These are phyloP conservation scores for Pterocles orientalis DNA, from an alignment of 2,113 vertebrate species.

Conservation along the genomic window DNA sequence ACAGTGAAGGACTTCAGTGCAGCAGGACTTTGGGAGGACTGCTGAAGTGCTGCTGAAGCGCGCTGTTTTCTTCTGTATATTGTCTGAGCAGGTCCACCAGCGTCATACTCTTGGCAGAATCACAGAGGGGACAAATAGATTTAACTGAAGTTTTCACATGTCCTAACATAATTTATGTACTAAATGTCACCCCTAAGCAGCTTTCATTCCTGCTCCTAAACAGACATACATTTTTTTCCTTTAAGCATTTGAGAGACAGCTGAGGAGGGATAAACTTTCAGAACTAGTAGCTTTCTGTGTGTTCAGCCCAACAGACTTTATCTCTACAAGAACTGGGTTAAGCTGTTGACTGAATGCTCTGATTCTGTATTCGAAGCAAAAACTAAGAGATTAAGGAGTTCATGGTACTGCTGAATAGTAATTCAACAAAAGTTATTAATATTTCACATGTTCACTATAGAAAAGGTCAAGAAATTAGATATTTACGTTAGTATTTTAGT, in stretches of 20 bases:
- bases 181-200: neutral
- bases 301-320: neutral
- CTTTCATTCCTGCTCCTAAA: neutral
- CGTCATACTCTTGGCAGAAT: neutral
- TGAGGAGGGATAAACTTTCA: neutral
- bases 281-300: neutral
- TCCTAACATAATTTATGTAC: neutral
- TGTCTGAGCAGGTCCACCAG: neutral
- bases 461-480: neutral
- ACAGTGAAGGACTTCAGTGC: neutral
- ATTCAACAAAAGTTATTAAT: neutral
- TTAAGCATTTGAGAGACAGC: neutral
- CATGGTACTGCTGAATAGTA: neutral
- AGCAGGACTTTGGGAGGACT: neutral
- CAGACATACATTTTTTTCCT: neutral
- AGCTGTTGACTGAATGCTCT: neutral
- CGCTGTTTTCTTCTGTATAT: neutral
- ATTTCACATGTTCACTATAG: neutral
- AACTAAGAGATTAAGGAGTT: neutral
- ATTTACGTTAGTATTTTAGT: neutral
- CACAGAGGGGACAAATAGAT: neutral
- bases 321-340: neutral
- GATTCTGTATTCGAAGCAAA: neutral
- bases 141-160: neutral
- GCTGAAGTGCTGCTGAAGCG: accelerated